Conservation (phyloP, 2,888 invertebrate species). For the Sympetrum striolatum region DNA sequence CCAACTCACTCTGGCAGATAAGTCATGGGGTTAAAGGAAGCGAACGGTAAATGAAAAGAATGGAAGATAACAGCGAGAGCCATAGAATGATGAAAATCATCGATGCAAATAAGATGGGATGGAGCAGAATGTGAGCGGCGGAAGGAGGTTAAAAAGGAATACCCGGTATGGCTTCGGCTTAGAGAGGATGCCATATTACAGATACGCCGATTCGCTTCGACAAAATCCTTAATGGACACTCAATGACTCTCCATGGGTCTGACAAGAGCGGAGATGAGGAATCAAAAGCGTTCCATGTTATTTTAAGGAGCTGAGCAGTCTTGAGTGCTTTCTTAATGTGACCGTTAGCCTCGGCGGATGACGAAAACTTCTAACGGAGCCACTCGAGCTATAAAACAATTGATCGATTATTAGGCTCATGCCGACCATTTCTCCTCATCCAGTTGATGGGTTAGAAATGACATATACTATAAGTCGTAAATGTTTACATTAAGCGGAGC, state of each 20-base stretch:
- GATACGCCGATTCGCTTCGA: not conserved
- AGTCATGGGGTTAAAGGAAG: not conserved
- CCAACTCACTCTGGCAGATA: not conserved
- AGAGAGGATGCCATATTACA: not conserved
- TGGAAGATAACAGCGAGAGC: not conserved
- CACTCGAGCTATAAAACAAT: not conserved
- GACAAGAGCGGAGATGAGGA: not conserved
- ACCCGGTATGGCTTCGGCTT: too few species aligned
- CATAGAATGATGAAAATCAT: too few species aligned
- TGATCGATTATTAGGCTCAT: not conserved
- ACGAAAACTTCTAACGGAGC: not conserved
- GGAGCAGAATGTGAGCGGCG: not conserved
- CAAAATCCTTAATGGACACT: conserved; percentile 22
- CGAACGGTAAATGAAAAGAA: not conserved
- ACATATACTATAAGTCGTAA: not conserved
- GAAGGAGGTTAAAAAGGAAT: not conserved
- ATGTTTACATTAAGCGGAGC: not conserved
- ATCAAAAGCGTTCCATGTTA: not conserved
- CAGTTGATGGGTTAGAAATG: not conserved
- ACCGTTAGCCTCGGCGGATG: not conserved
- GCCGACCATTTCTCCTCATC: not conserved
- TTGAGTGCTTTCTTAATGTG: not conserved
- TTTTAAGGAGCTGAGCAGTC: not conserved
- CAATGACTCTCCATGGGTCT: not conserved
- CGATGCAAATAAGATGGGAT: not conserved